Conservation (phyloP, 92 coral and sea anemone genomes). For the Zoanthus sansibaricus region DNA sequence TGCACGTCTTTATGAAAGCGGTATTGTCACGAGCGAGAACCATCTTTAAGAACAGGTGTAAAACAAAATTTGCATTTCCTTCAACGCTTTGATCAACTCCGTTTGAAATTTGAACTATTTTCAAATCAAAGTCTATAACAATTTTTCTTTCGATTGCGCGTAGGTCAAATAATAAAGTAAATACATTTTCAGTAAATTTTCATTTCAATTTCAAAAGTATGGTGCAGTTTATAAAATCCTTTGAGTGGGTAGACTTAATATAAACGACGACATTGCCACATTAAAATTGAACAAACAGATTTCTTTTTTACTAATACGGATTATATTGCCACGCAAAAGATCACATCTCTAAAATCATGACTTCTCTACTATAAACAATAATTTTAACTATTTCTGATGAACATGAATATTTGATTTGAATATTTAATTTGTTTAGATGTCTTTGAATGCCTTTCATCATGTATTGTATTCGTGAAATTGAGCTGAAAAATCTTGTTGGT, state of each 20-base stretch:
- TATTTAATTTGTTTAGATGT: too few species aligned
- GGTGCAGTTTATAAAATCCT: background rate
- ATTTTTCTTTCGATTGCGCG: background rate
- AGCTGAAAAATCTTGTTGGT: too few species aligned
- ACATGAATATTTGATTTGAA: too few species aligned
- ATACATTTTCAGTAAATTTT: background rate
- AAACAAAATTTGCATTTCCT: conserved; percentile 1
- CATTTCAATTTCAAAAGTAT: conserved; percentile 3
- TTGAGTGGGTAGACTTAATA: conserved; percentile 1
- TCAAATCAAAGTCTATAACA: background rate
- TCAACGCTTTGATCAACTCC: background rate
- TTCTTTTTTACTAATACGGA: background rate
- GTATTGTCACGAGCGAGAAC: background rate
- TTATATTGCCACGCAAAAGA: too few species aligned
- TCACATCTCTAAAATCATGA: too few species aligned
- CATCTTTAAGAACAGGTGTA: background rate
- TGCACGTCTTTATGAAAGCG: background rate
- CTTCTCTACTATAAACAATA: too few species aligned
- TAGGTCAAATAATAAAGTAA: background rate
- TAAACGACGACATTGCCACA: background rate
- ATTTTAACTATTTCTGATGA: too few species aligned
- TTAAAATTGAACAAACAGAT: background rate
- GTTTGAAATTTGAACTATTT: background rate
- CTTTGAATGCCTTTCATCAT: too few species aligned
- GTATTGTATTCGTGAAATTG: too few species aligned